These are phyloP conservation scores for Rhorus exstirpatorius DNA, from an alignment of 2,888 invertebrate genomes.

Conservation along the genomic window DNA sequence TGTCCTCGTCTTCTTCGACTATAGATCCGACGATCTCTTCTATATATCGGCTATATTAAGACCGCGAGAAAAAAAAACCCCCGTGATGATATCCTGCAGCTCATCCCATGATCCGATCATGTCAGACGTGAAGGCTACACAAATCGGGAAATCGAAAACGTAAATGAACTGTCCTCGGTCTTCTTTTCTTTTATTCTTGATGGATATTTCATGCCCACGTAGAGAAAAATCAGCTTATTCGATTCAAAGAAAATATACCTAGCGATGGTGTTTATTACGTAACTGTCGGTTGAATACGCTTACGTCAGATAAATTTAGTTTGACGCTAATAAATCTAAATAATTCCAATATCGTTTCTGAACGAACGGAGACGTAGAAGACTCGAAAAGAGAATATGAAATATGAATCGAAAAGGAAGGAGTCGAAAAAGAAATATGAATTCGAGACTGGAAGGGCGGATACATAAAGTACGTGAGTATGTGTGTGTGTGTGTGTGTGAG, in stretches of 20 bases:
- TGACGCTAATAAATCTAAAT: neutral
- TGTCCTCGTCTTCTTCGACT: constrained; percentile 29
- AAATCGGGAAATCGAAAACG: constrained; percentile 29
- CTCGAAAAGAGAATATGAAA: too few species aligned
- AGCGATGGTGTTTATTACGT: too few species aligned
- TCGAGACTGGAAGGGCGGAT: too few species aligned
- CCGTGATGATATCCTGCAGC: constrained; percentile 18
- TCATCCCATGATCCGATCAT: constrained; percentile 48
- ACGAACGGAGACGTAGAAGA: too few species aligned
- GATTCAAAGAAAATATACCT: too few species aligned
- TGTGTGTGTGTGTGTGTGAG: too few species aligned
- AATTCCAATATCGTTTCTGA: too few species aligned
- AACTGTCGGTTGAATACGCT: too few species aligned
- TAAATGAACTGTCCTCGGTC: neutral
- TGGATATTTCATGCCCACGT: neutral
- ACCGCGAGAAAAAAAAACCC: neutral
- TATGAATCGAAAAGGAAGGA: too few species aligned
- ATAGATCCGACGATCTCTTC: constrained; percentile 36
- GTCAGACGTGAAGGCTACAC: constrained; percentile 29
- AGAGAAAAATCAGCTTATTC: neutral
- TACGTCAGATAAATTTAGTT: too few species aligned
- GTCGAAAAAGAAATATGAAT: too few species aligned
- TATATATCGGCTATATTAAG: constrained; percentile 6
- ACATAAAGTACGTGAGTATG: too few species aligned
- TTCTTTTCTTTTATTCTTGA: neutral